These are phyloP conservation scores for Phymorhynchus buccinoides DNA, from an alignment of 1,140 invertebrate genomes.

Conservation along the genomic window DNA sequence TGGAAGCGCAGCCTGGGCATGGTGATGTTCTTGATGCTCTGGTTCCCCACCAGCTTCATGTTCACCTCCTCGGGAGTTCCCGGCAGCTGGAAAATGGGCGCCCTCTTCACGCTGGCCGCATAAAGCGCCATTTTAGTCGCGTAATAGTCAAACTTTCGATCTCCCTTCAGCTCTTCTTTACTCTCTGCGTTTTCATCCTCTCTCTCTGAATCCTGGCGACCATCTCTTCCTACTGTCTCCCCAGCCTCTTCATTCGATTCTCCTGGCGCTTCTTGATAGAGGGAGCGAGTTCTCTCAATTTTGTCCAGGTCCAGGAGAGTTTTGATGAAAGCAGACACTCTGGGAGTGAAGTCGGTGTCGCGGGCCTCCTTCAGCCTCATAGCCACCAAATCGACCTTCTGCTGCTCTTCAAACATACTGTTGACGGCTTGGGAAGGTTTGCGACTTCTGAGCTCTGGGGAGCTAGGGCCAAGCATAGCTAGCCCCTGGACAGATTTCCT, in stretches of 20 bases:
- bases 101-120: slow-evolving; percentile 27
- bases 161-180: slow-evolving; percentile 23
- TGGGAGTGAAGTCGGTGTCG: slow-evolving; percentile 34
- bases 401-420: slow-evolving; percentile 50
- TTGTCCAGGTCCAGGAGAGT: slow-evolving; percentile 25
- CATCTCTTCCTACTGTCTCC: not conserved
- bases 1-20: slow-evolving; percentile 40
- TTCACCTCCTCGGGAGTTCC: slow-evolving; percentile 52
- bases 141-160: slow-evolving; percentile 51
- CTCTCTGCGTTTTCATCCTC: not conserved
- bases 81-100: slow-evolving; percentile 24
- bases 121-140: slow-evolving; percentile 42
- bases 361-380: slow-evolving; percentile 46
- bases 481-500: not conserved
- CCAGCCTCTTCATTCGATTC: not conserved
- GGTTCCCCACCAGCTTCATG: slow-evolving; percentile 47
- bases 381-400: slow-evolving; percentile 44
- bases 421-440: not conserved
- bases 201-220: not conserved
- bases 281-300: not conserved
- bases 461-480: not conserved
- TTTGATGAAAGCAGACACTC: slow-evolving; percentile 34
- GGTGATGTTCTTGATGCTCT: slow-evolving; percentile 48
- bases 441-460: not conserved
- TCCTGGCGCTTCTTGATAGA: not conserved